These are phyloP conservation scores for Lissonota sp. DNA, from an alignment of 2,888 invertebrate species.

Conservation along the genomic window DNA sequence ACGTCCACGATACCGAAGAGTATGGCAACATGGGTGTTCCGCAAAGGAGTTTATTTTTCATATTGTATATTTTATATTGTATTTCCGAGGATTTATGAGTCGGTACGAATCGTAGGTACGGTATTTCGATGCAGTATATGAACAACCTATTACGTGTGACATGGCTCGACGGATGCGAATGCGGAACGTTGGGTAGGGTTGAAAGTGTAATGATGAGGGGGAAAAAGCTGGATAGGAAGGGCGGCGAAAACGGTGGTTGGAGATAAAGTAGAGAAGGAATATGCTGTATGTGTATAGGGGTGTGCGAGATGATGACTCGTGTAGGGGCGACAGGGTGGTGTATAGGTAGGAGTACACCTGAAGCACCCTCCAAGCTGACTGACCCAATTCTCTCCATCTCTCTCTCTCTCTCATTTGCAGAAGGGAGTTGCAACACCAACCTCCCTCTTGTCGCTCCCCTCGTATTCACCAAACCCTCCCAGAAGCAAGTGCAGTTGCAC, in stretches of 20 bases:
- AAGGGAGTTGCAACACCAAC: too few relatives aligned
- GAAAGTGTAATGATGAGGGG: slow-evolving; percentile 26
- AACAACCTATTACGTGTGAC: slow-evolving; percentile 28
- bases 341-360: slow-evolving; percentile 74
- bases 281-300: too few relatives aligned
- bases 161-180: not conserved
- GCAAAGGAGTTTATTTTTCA: not conserved
- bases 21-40: not conserved
- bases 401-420: slow-evolving; percentile 23
- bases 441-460: too few relatives aligned
- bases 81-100: too few relatives aligned
- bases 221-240: not conserved
- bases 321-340: slow-evolving; percentile 54
- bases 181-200: slow-evolving; percentile 16
- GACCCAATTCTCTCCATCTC: slow-evolving; percentile 77
- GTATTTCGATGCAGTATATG: not conserved
- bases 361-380: slow-evolving; percentile 78
- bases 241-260: not conserved
- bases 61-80: too few relatives aligned
- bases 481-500: slow-evolving; percentile 20
- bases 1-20: not conserved
- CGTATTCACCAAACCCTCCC: not conserved
- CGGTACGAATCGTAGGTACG: too few relatives aligned
- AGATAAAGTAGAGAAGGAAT: slow-evolving; percentile 28
- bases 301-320: too few relatives aligned